Base-by-base conservation (phyloP, 2,888 invertebrate species). In the Stictocephala bisonia region DNA sequence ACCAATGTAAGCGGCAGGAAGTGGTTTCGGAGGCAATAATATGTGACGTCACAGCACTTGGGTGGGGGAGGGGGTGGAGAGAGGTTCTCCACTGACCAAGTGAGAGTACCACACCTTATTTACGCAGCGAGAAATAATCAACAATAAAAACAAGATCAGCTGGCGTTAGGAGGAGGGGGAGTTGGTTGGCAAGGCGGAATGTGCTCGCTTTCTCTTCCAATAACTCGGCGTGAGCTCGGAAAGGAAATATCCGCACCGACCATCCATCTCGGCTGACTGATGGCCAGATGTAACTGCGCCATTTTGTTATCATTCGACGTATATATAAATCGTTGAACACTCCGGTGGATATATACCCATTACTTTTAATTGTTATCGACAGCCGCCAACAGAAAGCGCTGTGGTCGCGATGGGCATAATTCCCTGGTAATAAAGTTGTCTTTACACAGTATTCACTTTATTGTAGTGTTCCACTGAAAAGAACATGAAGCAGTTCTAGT, bases 91-190 rank as follows among this genome's bases (percentile, higher is more conserved):
- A n/a, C n/a, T n/a, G n/a, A n/a, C n/a, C n/a, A n/a, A n/a, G n/a
- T n/a, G n/a, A 56, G 56, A 29, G 56, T 27, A 56, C 56, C 56
- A 56, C 56, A 18, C 56, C 56, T 56, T 31, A 27, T 31, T 31
- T 18, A 56, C 56, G 15, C 29, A 9, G 29, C 15, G 29, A 11
- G 56, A 11, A 56, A 56, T 56, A 56, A 56, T 56, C 56, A 56
- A 56, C 56, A 56, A 56, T 56, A 56, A 56, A 56, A 56, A 56
- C 56, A 56, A 56, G 56, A 56, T 56, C 56, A 56, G 56, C 29
- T 11, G 15, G 13, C 3, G 29, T n/a, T n/a, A n/a, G 31, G 56
- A 7, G 51, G 51, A 18, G 1, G 15, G 29, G 53, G 26, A 44
- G 44, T n/a, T 3, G 53, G n/a, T 18, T 3, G n/a, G n/a, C n/a